These are phyloP conservation scores for Pangasius krempfi DNA, from an alignment of 2,797 vertebrate genomes.

Conservation along the genomic window DNA sequence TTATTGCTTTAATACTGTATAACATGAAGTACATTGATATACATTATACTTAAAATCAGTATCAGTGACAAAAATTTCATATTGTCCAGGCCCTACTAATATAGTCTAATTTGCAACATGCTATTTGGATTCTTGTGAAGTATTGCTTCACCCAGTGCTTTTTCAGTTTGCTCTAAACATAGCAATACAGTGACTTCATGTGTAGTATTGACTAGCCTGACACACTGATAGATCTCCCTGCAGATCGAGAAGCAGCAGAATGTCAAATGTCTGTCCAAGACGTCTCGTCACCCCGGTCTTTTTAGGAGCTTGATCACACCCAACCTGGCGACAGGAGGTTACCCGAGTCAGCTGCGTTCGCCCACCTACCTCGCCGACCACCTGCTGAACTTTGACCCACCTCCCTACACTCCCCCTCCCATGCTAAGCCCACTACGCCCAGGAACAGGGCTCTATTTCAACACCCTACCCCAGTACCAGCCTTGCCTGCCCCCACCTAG, in stretches of 20 bases:
- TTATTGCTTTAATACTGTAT: background rate
- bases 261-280: conserved; percentile 21
- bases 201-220: background rate
- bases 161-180: background rate
- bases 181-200: background rate
- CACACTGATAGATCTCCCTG: background rate
- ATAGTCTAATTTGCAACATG: background rate
- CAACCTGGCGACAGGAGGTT: conserved; percentile 40
- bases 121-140: background rate
- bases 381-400: conserved; percentile 66
- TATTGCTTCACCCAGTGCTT: background rate
- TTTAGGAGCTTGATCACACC: background rate
- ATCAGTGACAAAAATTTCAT: background rate
- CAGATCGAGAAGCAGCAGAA: conserved; percentile 39
- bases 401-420: conserved; percentile 74
- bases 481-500: conserved; percentile 39
- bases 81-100: background rate
- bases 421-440: conserved; percentile 78
- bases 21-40: background rate
- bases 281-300: background rate
- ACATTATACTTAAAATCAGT: background rate
- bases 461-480: conserved; percentile 59
- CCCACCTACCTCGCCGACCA: conserved; percentile 69
- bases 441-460: conserved; percentile 76
- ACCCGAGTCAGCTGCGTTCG: conserved; percentile 72